Evolutionary conservation across 2,113 vertebrate species (phyloP).

Genomic region (Lepisosteus osseus): DNA sequence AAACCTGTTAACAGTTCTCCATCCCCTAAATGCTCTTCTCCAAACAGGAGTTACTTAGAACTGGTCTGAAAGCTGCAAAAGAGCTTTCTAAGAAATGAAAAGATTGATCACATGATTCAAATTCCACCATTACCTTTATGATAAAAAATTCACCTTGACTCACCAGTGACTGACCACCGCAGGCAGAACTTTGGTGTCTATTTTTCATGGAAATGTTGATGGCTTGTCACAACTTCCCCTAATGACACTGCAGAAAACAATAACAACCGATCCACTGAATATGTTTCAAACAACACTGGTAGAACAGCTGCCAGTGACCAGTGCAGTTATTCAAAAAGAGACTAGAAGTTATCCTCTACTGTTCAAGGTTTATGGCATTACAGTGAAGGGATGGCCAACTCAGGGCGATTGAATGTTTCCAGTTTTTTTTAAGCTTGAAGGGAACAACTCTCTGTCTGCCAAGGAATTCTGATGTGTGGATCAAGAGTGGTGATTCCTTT

Average conservation of each 20-base stretch:
- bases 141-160: conserved; percentile 11
- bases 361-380: conserved; percentile 16
- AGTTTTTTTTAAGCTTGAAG: neutral
- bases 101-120: conserved; percentile 16
- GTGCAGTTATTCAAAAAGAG: neutral
- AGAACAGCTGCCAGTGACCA: conserved; percentile 19
- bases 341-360: conserved; percentile 19
- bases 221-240: conserved; percentile 10
- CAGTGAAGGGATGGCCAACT: conserved; percentile 3
- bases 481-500: conserved; percentile 13
- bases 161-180: conserved; percentile 13
- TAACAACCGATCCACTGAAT: neutral
- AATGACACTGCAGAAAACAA: neutral
- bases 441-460: neutral
- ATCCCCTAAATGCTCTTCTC: conserved; percentile 5
- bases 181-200: conserved; percentile 1
- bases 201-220: conserved; percentile 26
- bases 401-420: neutral
- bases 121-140: conserved; percentile 18
- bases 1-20: conserved; percentile 15
- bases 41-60: neutral
- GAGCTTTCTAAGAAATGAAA: conserved; percentile 13
- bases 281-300: conserved; percentile 7
- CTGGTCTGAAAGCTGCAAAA: conserved; percentile 13
- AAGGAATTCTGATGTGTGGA: conserved; percentile 7